Conservation (phyloP, 2,888 invertebrate genomes). For the Diplazon laetatorius region DNA sequence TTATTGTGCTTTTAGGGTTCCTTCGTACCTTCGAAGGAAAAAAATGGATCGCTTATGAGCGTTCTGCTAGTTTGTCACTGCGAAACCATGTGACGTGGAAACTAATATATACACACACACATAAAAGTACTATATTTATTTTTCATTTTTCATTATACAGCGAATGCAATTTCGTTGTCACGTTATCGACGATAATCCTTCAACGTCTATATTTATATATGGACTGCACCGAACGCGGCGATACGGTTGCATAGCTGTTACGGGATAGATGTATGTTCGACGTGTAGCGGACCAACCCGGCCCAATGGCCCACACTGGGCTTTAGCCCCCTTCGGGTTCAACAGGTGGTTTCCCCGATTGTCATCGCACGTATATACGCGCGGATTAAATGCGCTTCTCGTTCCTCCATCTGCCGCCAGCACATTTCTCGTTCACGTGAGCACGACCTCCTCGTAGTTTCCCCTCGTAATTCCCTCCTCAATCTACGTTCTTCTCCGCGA, state of each 20-base stretch:
- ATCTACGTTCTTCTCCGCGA: constrained; percentile 10
- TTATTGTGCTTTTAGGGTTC: neutral
- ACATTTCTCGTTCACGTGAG: constrained; percentile 52
- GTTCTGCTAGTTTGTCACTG: too few species aligned
- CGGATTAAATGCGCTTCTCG: constrained; percentile 71
- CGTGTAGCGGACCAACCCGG: constrained; percentile 13
- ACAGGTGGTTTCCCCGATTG: constrained; percentile 77
- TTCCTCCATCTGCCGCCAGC: constrained; percentile 51
- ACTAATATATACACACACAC: too few species aligned
- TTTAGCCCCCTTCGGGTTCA: constrained; percentile 67
- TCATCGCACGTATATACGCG: constrained; percentile 75
- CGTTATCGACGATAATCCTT: neutral
- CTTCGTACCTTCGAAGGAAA: too few species aligned
- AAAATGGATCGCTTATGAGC: too few species aligned
- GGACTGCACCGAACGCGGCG: neutral
- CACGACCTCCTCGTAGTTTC: constrained; percentile 49
- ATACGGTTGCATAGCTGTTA: neutral
- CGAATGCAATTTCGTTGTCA: neutral
- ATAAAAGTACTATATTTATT: too few species aligned
- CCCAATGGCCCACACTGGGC: constrained; percentile 25
- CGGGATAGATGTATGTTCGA: constrained; percentile 16
- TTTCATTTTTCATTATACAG: too few species aligned
- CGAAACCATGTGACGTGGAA: too few species aligned
- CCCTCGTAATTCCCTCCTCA: constrained; percentile 54
- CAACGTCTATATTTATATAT: neutral